Evolutionary conservation across 2,113 vertebrate species (phyloP).

Genomic region (Dasyurus viverrinus): DNA sequence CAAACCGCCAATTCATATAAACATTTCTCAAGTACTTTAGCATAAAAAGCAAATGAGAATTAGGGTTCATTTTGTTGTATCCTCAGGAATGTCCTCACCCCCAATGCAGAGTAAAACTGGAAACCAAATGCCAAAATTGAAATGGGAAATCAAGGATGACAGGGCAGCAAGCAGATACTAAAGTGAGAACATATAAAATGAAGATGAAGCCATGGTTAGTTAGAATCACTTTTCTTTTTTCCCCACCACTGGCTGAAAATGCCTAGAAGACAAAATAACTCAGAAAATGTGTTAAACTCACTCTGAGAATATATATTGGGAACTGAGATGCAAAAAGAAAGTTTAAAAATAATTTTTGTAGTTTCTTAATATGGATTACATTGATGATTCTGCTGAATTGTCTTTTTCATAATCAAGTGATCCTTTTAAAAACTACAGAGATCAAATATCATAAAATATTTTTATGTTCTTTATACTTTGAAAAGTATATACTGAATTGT

Average conservation of each 20-base stretch:
- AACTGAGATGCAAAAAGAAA: neutral
- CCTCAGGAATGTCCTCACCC: neutral
- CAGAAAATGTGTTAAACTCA: constrained; percentile 2
- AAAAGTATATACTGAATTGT: neutral
- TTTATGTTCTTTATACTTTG: neutral
- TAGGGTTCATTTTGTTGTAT: constrained; percentile 10
- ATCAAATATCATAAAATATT: neutral
- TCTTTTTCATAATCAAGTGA: neutral
- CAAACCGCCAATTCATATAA: constrained; percentile 25
- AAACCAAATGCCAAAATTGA: neutral
- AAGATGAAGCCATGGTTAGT: neutral
- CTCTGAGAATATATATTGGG: neutral
- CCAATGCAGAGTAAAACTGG: constrained; percentile 2
- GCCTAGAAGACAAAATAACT: neutral
- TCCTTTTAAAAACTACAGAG: neutral
- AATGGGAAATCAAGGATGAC: neutral
- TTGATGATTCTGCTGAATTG: neutral
- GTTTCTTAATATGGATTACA: neutral
- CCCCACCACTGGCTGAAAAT: neutral
- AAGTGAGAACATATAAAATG: neutral
- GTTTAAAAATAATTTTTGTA: neutral
- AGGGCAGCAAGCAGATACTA: neutral
- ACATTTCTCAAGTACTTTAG: neutral
- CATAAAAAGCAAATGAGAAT: neutral
- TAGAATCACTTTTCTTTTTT: neutral